Evolutionary conservation across 2,797 vertebrate species (phyloP), one percentile per base, ranked within the genome.

Genomic region (Lindbergichthys nudifrons): DNA sequence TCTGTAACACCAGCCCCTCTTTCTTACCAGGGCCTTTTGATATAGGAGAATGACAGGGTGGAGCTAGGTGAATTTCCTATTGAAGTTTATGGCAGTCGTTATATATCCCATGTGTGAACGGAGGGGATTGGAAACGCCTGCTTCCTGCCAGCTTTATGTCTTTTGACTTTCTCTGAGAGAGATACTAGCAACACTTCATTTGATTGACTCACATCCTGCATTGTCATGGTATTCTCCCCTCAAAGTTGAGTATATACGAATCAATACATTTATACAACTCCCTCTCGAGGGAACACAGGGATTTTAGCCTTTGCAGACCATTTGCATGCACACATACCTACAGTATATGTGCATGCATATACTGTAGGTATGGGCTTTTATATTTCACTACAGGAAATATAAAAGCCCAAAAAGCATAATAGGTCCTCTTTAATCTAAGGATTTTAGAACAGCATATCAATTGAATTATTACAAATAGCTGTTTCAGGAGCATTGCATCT

Each of bases 61-160:
- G 75, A 73, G 64, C 43, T 56, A 69, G 13, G 59, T 41, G 59
- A 54, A 41, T 64, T 72, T 75, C 51, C 46, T 16, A 45, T 53
- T 77, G 75, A 75, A 70, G 62, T 80, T 82, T 71, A 68, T 56
- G 39, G 41, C 70, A 36, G 70, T 54, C 50, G 18, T 65, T 65
- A 81, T 52, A 69, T 65, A 59, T 86, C 73, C 75, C 68, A 51
- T 59, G 51, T 74, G 56, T 62, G 67, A 67, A 70, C 52, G 11
- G 57, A 61, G n/a, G n/a, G 57, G 60, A 85, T 60, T 68, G 71
- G 58, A 82, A 71, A 76, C 23, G 60, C 51, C 72, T 82, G 58
- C 10, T 73, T 51, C 7, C 21, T 63, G 64, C 46, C 64, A 50
- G 61, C 39, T 76, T 78, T 50, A 58, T 80, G 59, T 65, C 59